Conservation (phyloP, 2,797 vertebrate genomes). For the Holocentrus rufus region DNA sequence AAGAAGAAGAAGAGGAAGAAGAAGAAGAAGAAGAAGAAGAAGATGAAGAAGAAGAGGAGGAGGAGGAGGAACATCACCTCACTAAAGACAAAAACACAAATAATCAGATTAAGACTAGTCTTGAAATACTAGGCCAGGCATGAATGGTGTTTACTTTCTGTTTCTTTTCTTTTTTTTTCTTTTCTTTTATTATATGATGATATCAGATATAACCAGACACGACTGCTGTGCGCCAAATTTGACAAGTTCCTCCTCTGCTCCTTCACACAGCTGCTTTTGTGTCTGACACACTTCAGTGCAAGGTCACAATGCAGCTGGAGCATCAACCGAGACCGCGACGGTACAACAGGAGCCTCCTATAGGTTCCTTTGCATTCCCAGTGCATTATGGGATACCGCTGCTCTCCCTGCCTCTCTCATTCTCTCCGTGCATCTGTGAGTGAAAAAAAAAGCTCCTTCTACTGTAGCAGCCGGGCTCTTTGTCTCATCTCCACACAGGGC, state of each 20-base stretch:
- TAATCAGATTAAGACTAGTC: not conserved
- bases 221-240: conserved; percentile 35
- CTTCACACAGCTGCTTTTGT: conserved; percentile 60
- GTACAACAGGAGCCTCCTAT: conserved; percentile 11
- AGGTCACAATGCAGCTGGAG: conserved; percentile 59
- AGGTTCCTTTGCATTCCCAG: conserved; percentile 1
- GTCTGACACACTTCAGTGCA: conserved; percentile 39
- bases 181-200: not conserved
- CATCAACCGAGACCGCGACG: conserved; percentile 1
- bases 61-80: no score
- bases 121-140: not conserved
- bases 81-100: not conserved
- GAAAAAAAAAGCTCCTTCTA: conserved; percentile 26
- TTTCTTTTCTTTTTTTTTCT: no score
- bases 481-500: conserved; percentile 35
- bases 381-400: conserved; percentile 58
- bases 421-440: conserved; percentile 38
- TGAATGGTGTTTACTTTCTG: not conserved
- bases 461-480: conserved; percentile 1
- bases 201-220: conserved; percentile 24
- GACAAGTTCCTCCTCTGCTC: conserved; percentile 19
- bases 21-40: no score
- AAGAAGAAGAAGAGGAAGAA: no score
- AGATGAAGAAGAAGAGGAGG: no score
- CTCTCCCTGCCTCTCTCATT: conserved; percentile 5